These are phyloP conservation scores for Celastrina argiolus DNA, from an alignment of 2,888 invertebrate genomes.

Conservation along the genomic window DNA sequence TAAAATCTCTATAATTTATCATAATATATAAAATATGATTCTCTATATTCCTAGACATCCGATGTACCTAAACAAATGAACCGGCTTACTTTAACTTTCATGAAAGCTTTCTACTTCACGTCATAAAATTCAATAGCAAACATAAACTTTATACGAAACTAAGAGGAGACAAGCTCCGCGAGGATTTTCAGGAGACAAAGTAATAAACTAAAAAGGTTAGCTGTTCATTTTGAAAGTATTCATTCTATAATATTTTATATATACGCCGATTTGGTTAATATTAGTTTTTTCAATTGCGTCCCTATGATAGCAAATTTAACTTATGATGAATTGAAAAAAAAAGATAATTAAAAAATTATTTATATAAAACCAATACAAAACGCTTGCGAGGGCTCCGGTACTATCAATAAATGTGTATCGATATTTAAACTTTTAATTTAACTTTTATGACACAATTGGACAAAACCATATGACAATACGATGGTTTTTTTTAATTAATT, in stretches of 20 bases:
- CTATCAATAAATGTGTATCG: background rate
- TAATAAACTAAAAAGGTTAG: slow-evolving; percentile 3
- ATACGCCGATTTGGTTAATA: no score
- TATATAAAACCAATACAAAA: background rate
- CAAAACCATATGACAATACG: background rate
- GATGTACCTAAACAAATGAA: no score
- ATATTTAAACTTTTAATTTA: background rate
- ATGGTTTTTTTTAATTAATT: no score
- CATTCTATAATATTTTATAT: background rate
- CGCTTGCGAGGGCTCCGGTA: background rate
- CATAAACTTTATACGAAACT: background rate
- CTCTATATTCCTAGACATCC: no score
- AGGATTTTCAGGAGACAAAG: background rate
- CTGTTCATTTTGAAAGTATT: background rate
- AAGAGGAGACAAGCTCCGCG: background rate
- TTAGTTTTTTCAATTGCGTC: no score
- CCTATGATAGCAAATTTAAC: background rate
- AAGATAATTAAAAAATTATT: background rate
- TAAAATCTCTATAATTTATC: no score
- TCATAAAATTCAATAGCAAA: background rate
- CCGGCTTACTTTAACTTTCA: background rate
- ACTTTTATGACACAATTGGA: background rate
- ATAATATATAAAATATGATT: no score
- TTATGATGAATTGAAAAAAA: background rate
- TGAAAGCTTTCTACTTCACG: background rate